These are phyloP conservation scores for Lacanobia oleracea DNA, from an alignment of 2,888 invertebrate genomes.

Conservation along the genomic window DNA sequence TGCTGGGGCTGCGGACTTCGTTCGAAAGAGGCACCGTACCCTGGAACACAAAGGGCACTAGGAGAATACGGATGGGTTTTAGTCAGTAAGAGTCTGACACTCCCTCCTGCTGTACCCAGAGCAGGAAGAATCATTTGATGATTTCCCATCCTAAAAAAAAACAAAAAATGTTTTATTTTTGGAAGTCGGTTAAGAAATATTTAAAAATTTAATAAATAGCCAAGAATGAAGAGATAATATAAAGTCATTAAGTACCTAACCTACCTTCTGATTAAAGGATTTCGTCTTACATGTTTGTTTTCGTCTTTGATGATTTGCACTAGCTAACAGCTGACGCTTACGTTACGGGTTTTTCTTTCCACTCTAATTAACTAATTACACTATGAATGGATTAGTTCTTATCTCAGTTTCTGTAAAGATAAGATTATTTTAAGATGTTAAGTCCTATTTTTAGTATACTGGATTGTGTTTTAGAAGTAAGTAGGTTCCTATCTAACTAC, in stretches of 20 bases:
- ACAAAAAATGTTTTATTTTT: too few species aligned
- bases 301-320: neutral
- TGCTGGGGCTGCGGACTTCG: too few species aligned
- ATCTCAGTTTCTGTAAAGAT: constrained; percentile 28
- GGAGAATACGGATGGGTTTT: too few species aligned
- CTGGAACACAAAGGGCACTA: too few species aligned
- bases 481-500: neutral
- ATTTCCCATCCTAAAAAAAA: too few species aligned
- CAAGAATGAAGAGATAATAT: too few species aligned
- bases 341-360: constrained; percentile 13
- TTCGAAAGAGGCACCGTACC: too few species aligned
- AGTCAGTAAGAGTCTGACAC: too few species aligned
- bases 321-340: constrained; percentile 26
- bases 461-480: constrained; percentile 16
- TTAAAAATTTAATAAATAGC: too few species aligned
- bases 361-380: neutral
- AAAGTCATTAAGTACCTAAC: neutral
- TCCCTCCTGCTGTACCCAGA: too few species aligned
- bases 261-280: neutral
- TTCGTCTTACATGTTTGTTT: neutral
- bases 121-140: too few species aligned
- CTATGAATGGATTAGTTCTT: constrained; percentile 20
- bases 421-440: constrained; percentile 44
- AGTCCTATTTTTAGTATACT: constrained; percentile 7
- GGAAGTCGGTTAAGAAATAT: too few species aligned